Conservation (phyloP, 2,888 invertebrate genomes). For the Cephus rjabovi region DNA sequence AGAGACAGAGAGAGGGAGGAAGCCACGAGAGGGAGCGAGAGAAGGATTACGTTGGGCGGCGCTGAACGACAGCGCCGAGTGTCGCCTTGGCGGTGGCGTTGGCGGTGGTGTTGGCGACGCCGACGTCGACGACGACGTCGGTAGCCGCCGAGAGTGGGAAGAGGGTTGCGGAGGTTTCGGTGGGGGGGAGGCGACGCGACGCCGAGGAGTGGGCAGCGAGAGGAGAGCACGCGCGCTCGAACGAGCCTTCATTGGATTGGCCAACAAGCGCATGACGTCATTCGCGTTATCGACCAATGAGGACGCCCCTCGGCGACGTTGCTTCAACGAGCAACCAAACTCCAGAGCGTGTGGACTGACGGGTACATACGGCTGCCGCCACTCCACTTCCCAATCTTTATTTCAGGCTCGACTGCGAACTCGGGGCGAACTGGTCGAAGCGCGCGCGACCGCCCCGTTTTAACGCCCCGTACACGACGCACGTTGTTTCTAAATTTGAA, state of each 20-base stretch:
- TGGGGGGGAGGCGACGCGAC: neutral
- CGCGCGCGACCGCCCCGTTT: slow-evolving; percentile 45
- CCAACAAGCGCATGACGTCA: slow-evolving; percentile 51
- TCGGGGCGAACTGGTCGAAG: slow-evolving; percentile 47
- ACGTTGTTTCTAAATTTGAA: slow-evolving; percentile 50
- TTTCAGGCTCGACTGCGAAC: slow-evolving; percentile 51
- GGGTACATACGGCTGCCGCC: slow-evolving; percentile 30
- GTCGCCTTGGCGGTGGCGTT: neutral
- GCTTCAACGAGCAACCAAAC: slow-evolving; percentile 31
- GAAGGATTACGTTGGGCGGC: neutral
- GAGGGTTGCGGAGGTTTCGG: neutral
- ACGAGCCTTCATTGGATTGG: slow-evolving; percentile 36
- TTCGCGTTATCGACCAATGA: slow-evolving; percentile 54
- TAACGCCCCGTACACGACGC: slow-evolving; percentile 27
- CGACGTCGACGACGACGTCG: neutral
- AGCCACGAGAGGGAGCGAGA: too few species aligned
- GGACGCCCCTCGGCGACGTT: slow-evolving; percentile 35
- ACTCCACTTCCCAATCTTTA: slow-evolving; percentile 47
- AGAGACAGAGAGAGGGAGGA: neutral
- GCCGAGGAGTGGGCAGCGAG: neutral
- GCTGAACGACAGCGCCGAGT: neutral
- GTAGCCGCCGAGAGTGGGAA: neutral
- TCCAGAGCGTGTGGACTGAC: slow-evolving; percentile 46
- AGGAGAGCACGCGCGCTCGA: slow-evolving; percentile 5
- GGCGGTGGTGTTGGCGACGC: neutral